Evolutionary conservation across 2,113 vertebrate species (phyloP).

Genomic region (Danio rerio): DNA sequence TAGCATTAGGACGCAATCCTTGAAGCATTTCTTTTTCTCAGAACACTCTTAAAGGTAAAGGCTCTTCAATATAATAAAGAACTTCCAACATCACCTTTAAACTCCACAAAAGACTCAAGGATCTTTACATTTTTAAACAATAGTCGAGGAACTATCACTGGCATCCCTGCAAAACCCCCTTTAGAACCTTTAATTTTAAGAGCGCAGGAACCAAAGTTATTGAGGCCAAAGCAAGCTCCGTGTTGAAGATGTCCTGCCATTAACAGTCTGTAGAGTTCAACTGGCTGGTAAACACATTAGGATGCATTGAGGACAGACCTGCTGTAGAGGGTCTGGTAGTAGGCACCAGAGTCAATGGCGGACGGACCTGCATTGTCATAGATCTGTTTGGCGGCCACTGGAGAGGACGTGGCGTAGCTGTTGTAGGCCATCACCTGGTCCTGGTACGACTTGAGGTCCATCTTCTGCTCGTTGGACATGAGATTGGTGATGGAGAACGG

Average conservation of each 20-base stretch:
- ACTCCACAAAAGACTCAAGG: neutral
- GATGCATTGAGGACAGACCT: slow-evolving; percentile 88
- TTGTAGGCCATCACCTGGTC: slow-evolving; percentile 84
- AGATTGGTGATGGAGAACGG: slow-evolving; percentile 93
- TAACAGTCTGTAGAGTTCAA: slow-evolving; percentile 37
- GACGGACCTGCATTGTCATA: slow-evolving; percentile 77
- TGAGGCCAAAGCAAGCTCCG: slow-evolving; percentile 2
- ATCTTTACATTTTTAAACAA: too few species aligned
- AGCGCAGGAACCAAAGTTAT: neutral
- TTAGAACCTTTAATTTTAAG: slow-evolving; percentile 15
- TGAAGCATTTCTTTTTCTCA: neutral
- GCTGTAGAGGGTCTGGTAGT: slow-evolving; percentile 89
- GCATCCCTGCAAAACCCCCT: too few species aligned
- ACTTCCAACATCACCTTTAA: neutral
- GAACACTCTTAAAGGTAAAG: slow-evolving; percentile 12
- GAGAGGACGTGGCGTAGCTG: slow-evolving; percentile 71
- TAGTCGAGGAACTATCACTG: too few species aligned
- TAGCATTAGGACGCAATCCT: neutral
- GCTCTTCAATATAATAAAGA: neutral
- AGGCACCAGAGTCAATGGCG: slow-evolving; percentile 80
- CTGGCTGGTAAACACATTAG: slow-evolving; percentile 65
- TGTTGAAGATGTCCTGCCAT: slow-evolving; percentile 5
- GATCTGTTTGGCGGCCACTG: slow-evolving; percentile 77
- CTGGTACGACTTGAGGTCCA: slow-evolving; percentile 85
- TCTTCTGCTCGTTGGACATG: slow-evolving; percentile 89